Evolutionary conservation across 1,140 invertebrate genomes (phyloP), one percentile per base, ranked within the genome.

Genomic region (Pogonus chalceus): DNA sequence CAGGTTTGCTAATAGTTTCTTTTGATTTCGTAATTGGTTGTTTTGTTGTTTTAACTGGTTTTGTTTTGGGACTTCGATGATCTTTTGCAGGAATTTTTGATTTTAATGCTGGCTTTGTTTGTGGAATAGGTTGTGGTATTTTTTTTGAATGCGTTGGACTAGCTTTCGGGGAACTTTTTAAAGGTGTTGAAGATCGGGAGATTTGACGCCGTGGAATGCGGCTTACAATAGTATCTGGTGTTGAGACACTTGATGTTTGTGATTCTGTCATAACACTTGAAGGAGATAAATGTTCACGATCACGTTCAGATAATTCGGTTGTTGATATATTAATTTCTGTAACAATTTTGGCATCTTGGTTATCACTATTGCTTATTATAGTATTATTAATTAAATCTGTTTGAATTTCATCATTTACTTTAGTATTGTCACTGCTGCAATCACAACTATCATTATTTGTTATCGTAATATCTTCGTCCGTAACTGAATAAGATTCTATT

Each of bases 221-320:
- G 16, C 68, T 68, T n/a, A 68, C 60, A 12, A 79, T 71, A 61
- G 79, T 80, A 66, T 81, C 79, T 52, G 78, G 76, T 47, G 79
- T 80, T 57, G 78, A 80, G 22, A 76, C 79, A 66, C 79, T 83
- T 14, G 81, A 82, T 24, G 81, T 83, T 56, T 81, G 77, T 4
- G 81, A 83, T 68, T 80, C 78, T 64, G 73, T 78, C 69, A 74
- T 74, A 4, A 46, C 39, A 46, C 20, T 46, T 23, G 37, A 9
- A 4, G 37, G 37, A 12, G 37, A 43, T 18, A 43, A 43, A 31
- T 31, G 26, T 12, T 9, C 18, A 4, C 18, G 37, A 43, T 43
- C 37, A 4, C 7, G 18, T 31, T 31, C 26, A 31, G 14, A 7
- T 7, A 14, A 14, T 31, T 4, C 7, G 7, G 26, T 31, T 7